Conservation (phyloP, 2,888 invertebrate species). For the Drosophila mimica region DNA sequence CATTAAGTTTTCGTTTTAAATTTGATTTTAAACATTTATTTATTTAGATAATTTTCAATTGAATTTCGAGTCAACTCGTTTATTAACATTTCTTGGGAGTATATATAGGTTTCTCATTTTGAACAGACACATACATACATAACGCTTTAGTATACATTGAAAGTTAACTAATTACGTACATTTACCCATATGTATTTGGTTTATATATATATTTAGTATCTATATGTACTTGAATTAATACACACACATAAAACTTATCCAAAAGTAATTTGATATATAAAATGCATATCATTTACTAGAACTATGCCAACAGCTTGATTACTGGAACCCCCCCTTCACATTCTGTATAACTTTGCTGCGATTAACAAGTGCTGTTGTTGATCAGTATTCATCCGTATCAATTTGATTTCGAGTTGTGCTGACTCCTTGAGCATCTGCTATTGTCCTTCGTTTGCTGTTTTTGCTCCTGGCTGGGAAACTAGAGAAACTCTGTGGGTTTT, state of each 20-base stretch:
- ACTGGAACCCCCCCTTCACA: slow-evolving; percentile 4
- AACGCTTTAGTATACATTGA: slow-evolving; percentile 51
- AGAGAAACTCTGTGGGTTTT: not conserved
- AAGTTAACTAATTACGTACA: slow-evolving; percentile 56
- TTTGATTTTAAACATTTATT: slow-evolving; percentile 8
- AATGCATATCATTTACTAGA: slow-evolving; percentile 70
- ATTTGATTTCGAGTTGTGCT: slow-evolving; percentile 18
- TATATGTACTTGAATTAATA: slow-evolving; percentile 18
- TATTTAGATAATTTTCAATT: slow-evolving; percentile 13
- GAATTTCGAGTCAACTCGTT: slow-evolving; percentile 13
- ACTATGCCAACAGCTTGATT: slow-evolving; percentile 37
- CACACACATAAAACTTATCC: slow-evolving; percentile 76
- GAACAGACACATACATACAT: slow-evolving; percentile 23
- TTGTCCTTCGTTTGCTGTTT: slow-evolving; percentile 39
- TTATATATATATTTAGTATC: slow-evolving; percentile 6
- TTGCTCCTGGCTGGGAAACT: not conserved
- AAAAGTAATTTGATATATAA: slow-evolving; percentile 72
- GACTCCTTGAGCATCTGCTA: slow-evolving; percentile 36
- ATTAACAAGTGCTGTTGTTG: slow-evolving; percentile 71
- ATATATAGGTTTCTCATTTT: slow-evolving; percentile 12
- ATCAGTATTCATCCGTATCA: slow-evolving; percentile 13
- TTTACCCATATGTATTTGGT: slow-evolving; percentile 35
- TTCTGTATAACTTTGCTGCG: slow-evolving; percentile 42
- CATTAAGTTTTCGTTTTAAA: slow-evolving; percentile 1
- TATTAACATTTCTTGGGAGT: slow-evolving; percentile 13